Percentiles rank a stretch among this genome's conserved stretches.
phyloP scores from a whole-genome alignment of 2,888 invertebrate species.

The Eustalomyia histrio region DNA sequence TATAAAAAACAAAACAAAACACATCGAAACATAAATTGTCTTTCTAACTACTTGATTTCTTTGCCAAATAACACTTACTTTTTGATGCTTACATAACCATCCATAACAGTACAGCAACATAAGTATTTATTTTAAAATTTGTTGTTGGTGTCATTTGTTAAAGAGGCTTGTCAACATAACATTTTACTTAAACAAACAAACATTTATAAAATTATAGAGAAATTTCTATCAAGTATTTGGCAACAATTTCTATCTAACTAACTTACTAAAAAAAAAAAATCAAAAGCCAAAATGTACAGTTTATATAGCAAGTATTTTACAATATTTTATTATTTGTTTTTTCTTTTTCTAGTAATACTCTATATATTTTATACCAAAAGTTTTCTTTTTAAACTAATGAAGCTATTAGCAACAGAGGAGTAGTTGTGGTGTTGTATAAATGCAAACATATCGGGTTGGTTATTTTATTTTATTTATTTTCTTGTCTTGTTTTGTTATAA shows the following conservation, averaged over 20 bases:
- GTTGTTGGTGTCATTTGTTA: conserved; percentile 76
- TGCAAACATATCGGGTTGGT: conserved; percentile 46
- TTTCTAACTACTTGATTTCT: conserved; percentile 47
- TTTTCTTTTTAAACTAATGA: conserved; percentile 57
- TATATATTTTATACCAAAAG: conserved; percentile 26
- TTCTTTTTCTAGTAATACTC: conserved; percentile 20
- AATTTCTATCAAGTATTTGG: conserved; percentile 68
- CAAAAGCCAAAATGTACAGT: conserved; percentile 53
- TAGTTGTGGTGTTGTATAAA: not conserved
- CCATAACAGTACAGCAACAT: conserved; percentile 2
- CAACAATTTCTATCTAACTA: conserved; percentile 71
- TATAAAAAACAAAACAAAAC: conserved; percentile 13
- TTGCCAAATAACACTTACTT: conserved; percentile 53
- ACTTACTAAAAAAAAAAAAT: conserved; percentile 24
- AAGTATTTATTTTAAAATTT: conserved; percentile 65
- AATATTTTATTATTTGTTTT: conserved; percentile 49
- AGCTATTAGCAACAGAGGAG: conserved; percentile 53
- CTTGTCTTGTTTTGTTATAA: not conserved
- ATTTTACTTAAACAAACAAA: conserved; percentile 60
- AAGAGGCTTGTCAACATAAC: conserved; percentile 77
- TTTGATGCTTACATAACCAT: conserved; percentile 24
- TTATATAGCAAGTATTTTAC: conserved; percentile 34
- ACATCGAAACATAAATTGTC: conserved; percentile 42
- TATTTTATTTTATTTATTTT: conserved; percentile 53
- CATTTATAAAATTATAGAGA: conserved; percentile 41